A percentile compares a stretch with the other conserved stretches of the same genome.
Evolutionary conservation across 1,140 invertebrate genomes (phyloP).

Genomic region (Schmidtea mediterranea): DNA sequence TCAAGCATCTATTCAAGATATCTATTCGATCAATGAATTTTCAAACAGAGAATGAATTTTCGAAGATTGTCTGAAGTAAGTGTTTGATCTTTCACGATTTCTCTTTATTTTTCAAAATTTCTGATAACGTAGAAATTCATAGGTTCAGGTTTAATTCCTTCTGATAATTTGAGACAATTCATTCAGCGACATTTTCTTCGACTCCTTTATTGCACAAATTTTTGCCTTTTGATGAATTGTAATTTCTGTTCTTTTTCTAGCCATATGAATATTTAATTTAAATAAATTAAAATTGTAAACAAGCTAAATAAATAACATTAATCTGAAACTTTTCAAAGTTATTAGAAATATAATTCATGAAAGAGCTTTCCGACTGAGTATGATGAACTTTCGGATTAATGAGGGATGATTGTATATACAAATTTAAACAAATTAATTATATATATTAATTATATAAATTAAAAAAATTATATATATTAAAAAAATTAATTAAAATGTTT

Average conservation of each 20-base stretch:
- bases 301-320: too few relatives aligned
- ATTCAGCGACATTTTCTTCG: constrained; percentile 2
- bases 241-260: constrained; percentile 1
- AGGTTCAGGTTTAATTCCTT: constrained; percentile 2
- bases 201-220: constrained; percentile 1
- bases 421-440: too few relatives aligned
- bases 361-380: too few relatives aligned
- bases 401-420: too few relatives aligned
- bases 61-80: constrained; percentile 1
- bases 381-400: too few relatives aligned
- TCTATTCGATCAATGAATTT: constrained; percentile 4
- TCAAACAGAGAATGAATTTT: constrained; percentile 3
- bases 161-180: constrained; percentile 4
- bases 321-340: too few relatives aligned
- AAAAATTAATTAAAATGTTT: too few relatives aligned
- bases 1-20: neutral
- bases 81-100: constrained; percentile 1
- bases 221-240: constrained; percentile 1
- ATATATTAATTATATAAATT: too few relatives aligned
- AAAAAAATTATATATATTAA: too few relatives aligned
- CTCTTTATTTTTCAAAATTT: constrained; percentile 3
- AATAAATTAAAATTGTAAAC: too few relatives aligned
- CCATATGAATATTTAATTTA: neutral
- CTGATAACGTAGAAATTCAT: constrained; percentile 1
- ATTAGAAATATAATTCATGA: too few relatives aligned